phyloP scores from a whole-genome alignment of 2,113 vertebrate species.

The Petroica traversi region DNA sequence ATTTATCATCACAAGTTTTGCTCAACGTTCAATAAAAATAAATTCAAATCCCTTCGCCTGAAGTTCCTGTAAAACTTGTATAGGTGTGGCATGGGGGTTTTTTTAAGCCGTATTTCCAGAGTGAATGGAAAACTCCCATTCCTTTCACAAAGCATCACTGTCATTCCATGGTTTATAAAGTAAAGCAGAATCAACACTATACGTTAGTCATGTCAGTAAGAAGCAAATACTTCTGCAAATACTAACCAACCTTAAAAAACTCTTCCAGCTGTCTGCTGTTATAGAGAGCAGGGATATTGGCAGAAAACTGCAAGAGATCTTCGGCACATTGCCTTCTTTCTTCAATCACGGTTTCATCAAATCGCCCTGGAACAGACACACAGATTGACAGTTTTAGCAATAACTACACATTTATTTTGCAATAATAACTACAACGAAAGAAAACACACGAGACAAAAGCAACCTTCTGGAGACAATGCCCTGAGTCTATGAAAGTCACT shows the following conservation, averaged over 20 bases:
- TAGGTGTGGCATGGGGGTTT: background rate
- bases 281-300: slow-evolving; percentile 92
- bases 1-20: background rate
- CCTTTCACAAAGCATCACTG: background rate
- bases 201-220: background rate
- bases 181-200: background rate
- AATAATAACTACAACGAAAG: background rate
- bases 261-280: slow-evolving; percentile 91
- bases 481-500: slow-evolving; percentile 25
- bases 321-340: slow-evolving; percentile 96
- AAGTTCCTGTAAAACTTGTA: background rate
- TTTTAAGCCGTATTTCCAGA: background rate
- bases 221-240: slow-evolving; percentile 18
- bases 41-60: background rate
- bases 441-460: background rate
- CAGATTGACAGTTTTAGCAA: slow-evolving; percentile 4
- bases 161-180: background rate
- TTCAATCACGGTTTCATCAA: slow-evolving; percentile 93
- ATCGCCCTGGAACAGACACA: slow-evolving; percentile 82
- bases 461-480: slow-evolving; percentile 5
- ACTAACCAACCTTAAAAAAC: slow-evolving; percentile 91
- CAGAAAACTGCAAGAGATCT: slow-evolving; percentile 96
- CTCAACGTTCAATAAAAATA: background rate
- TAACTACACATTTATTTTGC: background rate
- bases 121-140: background rate